Evolutionary conservation across 2,888 invertebrate genomes (phyloP).

Genomic region (Diloba caeruleocephala): DNA sequence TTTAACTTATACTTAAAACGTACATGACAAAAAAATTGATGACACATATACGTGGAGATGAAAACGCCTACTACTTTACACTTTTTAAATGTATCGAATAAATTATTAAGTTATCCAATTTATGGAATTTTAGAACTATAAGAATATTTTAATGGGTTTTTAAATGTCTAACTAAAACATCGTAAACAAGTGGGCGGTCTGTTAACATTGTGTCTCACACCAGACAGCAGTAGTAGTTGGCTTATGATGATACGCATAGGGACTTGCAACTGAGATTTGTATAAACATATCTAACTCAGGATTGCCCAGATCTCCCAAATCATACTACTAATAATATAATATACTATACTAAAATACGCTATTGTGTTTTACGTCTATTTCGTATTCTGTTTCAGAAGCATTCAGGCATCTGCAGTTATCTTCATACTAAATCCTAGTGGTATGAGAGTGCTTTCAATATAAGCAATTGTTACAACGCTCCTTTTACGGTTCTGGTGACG

Average conservation of each 20-base stretch:
- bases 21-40: conserved; percentile 16
- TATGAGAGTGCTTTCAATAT: conserved; percentile 3
- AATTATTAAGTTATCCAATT: too few relatives aligned
- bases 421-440: conserved; percentile 14
- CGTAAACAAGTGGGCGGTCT: not conserved
- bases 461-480: not conserved
- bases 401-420: conserved; percentile 24
- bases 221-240: too few relatives aligned
- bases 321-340: too few relatives aligned
- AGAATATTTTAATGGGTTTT: too few relatives aligned
- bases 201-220: too few relatives aligned
- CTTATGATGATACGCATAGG: too few relatives aligned
- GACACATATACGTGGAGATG: not conserved
- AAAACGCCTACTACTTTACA: conserved; percentile 1
- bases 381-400: conserved; percentile 10
- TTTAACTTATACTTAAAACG: conserved; percentile 29
- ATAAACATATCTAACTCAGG: too few relatives aligned
- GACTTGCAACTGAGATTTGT: too few relatives aligned
- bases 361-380: not conserved
- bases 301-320: too few relatives aligned
- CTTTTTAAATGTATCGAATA: not conserved
- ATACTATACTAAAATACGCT: not conserved
- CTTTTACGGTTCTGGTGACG: too few relatives aligned
- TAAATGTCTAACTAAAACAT: too few relatives aligned
- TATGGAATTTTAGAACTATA: too few relatives aligned